A percentile compares a stretch with the other conserved stretches of the same genome.
phyloP scores from a whole-genome alignment of 2,888 invertebrate genomes.

The Callosobruchus maculatus region DNA sequence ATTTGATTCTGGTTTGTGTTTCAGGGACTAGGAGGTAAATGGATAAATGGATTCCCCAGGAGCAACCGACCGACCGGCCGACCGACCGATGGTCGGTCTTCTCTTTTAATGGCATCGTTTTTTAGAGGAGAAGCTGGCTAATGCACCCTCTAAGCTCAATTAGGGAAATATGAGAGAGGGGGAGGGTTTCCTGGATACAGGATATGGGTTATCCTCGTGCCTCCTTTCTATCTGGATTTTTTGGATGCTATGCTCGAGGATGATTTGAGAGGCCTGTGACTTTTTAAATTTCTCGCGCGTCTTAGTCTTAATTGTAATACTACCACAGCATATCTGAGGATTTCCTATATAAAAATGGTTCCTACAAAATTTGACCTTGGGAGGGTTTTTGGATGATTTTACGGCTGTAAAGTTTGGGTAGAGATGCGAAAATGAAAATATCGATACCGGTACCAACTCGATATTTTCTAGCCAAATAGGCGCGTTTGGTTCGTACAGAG shows the following conservation, averaged over 20 bases:
- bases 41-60: not conserved
- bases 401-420: too few species aligned
- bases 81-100: constrained; percentile 1
- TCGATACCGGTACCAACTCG: too few species aligned
- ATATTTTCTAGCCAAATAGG: too few species aligned
- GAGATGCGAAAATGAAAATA: too few species aligned
- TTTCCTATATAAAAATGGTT: too few species aligned
- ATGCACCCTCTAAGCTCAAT: not conserved
- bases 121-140: not conserved
- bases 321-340: too few species aligned
- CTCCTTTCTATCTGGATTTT: not conserved
- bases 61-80: not conserved
- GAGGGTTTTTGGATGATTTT: too few species aligned
- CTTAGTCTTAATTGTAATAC: too few species aligned
- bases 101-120: not conserved
- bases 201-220: not conserved
- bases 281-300: too few species aligned
- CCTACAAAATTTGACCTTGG: too few species aligned
- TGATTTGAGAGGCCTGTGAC: not conserved
- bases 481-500: too few species aligned
- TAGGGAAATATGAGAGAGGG: not conserved
- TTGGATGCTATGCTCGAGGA: not conserved
- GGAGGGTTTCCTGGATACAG: not conserved
- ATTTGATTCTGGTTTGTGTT: constrained; percentile 26
- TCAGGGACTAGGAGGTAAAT: not conserved